These are phyloP conservation scores for Sialia sialis DNA, from an alignment of 2,113 vertebrate species.

Conservation along the genomic window DNA sequence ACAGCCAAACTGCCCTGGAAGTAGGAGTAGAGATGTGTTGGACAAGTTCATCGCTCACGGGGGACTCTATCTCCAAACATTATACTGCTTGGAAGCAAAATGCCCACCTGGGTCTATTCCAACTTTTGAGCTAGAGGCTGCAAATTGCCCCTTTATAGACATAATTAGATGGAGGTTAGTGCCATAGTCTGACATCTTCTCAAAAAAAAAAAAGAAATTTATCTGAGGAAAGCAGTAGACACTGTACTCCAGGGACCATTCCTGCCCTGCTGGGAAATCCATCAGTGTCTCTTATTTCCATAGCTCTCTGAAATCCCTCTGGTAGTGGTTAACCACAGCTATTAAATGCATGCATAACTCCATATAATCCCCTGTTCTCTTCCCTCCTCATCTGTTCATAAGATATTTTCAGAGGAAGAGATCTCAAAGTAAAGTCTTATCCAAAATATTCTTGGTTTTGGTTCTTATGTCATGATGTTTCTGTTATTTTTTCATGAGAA, in stretches of 20 bases:
- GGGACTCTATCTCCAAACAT: neutral
- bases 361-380: rapidly evolving
- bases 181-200: neutral
- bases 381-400: neutral
- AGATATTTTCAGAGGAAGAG: neutral
- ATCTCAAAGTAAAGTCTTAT: neutral
- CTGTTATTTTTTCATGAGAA: neutral
- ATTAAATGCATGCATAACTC: neutral
- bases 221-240: neutral
- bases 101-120: neutral
- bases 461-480: neutral
- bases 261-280: neutral
- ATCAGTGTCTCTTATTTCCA: neutral
- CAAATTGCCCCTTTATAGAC: neutral
- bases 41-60: rapidly evolving
- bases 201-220: neutral
- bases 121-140: neutral
- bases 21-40: neutral
- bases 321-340: neutral
- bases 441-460: neutral
- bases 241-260: neutral
- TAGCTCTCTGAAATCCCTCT: neutral
- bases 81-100: neutral
- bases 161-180: neutral
- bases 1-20: neutral